Base-by-base conservation (phyloP, 2,888 invertebrate genomes). In the Drosophila kuntzei region DNA sequence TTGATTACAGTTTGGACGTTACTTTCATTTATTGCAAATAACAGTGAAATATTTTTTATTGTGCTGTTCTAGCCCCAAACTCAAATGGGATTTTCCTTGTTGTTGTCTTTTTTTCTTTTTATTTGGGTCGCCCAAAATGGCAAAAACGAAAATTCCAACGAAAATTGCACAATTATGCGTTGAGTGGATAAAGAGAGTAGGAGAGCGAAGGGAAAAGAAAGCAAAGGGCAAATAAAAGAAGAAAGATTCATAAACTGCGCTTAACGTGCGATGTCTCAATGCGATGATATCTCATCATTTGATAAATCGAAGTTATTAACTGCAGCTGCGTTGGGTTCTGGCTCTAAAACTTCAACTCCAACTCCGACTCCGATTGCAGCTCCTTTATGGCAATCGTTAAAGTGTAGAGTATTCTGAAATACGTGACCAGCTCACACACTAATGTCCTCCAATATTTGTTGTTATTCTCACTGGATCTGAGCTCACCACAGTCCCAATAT, bases 1-100 rank as follows among this genome's bases (percentile, higher is more conserved):
- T 76, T 81, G 90, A 89, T 89, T 89, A 86, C 87, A 89, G 71
- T 80, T 86, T 75, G 72, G 76, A 79, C 88, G 67, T 89, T 76
- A 81, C 71, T 81, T 84, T 81, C 89, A 87, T 84, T 89, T 87
- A 89, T 84, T 71, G 85, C 84, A 62, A 89, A 84, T 81, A 85
- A 72, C 73, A 79, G 70, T 72, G 72, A 81, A 89, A 77, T 79
- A 85, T 87, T 81, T 87, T 89, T 79, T 87, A 72, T 87, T 74
- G 57, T 61, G 54, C 60, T 50, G 44, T 55, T 68, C 62, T 60
- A 50, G 63, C 46, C 68, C 41, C 60, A 67, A 68, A 68, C 59
- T 25, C 43, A 50, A 75, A 68, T 58, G 59, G 68, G 34, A 47
- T 55, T 55, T 55, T 55, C 20, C 37, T n/a, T 8, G 5, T 8